Conservation (phyloP, 2,113 vertebrate genomes). For the Thamnophis sirtalis region DNA sequence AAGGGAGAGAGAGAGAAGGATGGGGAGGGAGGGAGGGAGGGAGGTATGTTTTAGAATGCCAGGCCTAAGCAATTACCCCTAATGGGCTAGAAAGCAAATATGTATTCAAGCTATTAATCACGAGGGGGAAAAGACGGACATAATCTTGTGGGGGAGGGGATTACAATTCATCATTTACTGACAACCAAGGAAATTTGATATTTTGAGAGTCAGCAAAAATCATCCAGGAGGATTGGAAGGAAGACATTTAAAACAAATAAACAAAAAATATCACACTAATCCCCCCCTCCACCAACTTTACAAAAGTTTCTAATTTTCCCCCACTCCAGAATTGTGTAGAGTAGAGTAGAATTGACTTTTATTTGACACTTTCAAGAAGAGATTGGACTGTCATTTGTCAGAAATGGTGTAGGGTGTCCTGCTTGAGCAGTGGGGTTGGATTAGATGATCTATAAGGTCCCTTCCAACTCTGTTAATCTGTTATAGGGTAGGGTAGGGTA, state of each 20-base stretch:
- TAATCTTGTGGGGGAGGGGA: not conserved
- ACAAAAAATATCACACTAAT: not conserved
- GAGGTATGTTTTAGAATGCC: not conserved
- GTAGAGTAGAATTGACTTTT: too few relatives aligned
- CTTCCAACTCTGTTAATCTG: too few relatives aligned
- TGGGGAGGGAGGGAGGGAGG: not conserved
- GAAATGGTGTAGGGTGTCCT: too few relatives aligned
- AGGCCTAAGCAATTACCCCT: not conserved
- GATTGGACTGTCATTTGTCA: too few relatives aligned
- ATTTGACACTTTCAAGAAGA: too few relatives aligned
- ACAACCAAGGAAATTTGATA: not conserved
- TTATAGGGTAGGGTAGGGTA: too few relatives aligned
- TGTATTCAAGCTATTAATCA: not conserved
- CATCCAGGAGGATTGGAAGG: not conserved
- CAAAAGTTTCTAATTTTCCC: not conserved
- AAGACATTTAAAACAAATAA: not conserved
- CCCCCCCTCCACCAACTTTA: not conserved
- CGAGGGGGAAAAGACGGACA: not conserved
- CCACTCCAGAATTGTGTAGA: not conserved
- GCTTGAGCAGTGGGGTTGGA: too few relatives aligned
- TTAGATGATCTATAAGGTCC: too few relatives aligned
- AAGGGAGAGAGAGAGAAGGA: too few relatives aligned
- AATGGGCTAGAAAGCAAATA: not conserved
- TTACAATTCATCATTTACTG: not conserved
- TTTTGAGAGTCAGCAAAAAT: not conserved